Evolutionary conservation across 2,113 vertebrate genomes (phyloP).

Genomic region (Aplodontia rufa): DNA sequence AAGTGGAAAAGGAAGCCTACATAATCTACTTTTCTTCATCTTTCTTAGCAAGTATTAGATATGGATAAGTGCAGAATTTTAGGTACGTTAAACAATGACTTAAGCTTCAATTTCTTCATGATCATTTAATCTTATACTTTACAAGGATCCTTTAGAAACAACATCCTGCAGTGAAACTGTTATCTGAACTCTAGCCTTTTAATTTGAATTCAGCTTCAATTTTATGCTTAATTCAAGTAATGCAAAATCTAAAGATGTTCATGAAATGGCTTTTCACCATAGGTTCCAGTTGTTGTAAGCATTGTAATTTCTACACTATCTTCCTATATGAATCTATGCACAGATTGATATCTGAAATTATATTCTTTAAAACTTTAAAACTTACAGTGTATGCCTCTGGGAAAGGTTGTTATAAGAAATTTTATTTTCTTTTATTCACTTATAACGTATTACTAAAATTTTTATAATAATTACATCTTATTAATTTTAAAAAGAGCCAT

Average conservation of each 20-base stretch:
- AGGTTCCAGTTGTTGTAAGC: background rate
- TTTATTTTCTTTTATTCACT: background rate
- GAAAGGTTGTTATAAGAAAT: background rate
- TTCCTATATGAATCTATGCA: background rate
- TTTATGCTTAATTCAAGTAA: background rate
- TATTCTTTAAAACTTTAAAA: background rate
- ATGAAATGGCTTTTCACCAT: background rate
- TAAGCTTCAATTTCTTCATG: constrained; percentile 34
- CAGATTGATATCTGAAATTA: background rate
- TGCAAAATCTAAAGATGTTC: background rate
- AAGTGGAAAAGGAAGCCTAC: background rate
- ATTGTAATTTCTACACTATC: background rate
- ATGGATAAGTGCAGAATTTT: background rate
- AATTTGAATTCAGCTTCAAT: constrained; percentile 9
- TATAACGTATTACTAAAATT: background rate
- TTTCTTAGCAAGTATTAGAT: constrained; percentile 13
- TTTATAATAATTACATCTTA: background rate
- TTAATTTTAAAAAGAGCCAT: background rate
- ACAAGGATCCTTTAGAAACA: background rate
- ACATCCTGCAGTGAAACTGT: background rate
- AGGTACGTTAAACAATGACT: background rate
- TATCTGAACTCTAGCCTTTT: background rate
- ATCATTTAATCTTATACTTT: background rate
- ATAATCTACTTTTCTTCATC: background rate
- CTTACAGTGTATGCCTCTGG: background rate